Evolutionary conservation across 2,888 invertebrate genomes (phyloP), one percentile per base, ranked within the genome.

Genomic region (Bunonema sp.): DNA sequence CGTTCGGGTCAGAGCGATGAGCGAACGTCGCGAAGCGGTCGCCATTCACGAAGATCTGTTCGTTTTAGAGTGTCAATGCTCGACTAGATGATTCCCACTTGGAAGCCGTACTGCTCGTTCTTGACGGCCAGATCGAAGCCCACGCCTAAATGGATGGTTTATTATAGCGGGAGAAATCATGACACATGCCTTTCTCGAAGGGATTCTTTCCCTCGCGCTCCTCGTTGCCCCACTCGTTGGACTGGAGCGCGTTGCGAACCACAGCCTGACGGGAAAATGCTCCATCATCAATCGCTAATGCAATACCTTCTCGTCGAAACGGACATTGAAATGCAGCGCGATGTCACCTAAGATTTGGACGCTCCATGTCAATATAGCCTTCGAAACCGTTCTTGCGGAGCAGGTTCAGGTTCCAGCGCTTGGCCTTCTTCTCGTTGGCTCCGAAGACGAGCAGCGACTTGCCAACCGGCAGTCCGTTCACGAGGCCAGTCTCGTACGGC

Each of bases 11-110:
- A 29, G 56, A 44, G 41, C 69, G 60, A 45, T 70, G 69, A 35
- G 63, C 62, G 52, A 55, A 70, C 20, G 70, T 60, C 43, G 55
- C 57, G 53, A 52, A 68, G 31, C 68, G 69, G 41, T 62, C 59
- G 28, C 66, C 67, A 52, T 69, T 69, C 39, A 69, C 48, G 50
- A 56, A 65, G 44, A 69, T 50, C 65, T 70, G 43, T 19, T 34
- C 18, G 7, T 18, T 19, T 37, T 30, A 4, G 29, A 37, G 28
- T 15, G 5, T 31, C 7, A 31, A 7, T 8, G 34, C 20, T 20
- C 7, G 15, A 20, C 15, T 5, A 20, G 20, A 5, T 20, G n/a
- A 5, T 34, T 5, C 7, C 4, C 20, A 60, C 60, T 35, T 57
- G 50, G 62, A 65, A 65, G 31, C 61, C 65, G 44, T 63, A 66